Evolutionary conservation across 2,113 vertebrate genomes (phyloP).

Genomic region (Axis porcinus): DNA sequence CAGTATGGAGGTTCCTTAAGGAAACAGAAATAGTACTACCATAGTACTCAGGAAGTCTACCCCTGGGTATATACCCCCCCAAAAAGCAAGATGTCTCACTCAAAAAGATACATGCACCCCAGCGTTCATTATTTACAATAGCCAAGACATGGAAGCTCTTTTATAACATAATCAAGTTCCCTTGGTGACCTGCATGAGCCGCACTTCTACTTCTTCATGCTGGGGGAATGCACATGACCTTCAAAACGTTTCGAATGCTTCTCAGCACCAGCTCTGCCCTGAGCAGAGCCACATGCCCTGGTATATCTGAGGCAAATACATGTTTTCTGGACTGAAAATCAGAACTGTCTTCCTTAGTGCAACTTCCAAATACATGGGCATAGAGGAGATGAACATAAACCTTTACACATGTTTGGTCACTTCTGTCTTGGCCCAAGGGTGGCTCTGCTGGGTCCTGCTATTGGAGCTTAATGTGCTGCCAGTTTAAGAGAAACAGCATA

Average conservation of each 20-base stretch:
- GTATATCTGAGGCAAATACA: not conserved
- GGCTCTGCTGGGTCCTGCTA: not conserved
- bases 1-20: not conserved
- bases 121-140: not conserved
- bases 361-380: conserved; percentile 38
- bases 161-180: not conserved
- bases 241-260: not conserved
- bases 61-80: not conserved
- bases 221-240: not conserved
- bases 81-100: not conserved
- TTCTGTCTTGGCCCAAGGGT: conserved; percentile 53
- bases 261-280: not conserved
- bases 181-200: not conserved
- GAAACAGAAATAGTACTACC: not conserved
- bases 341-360: conserved; percentile 38
- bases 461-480: conserved; percentile 52
- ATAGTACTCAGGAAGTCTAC: not conserved
- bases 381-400: not conserved
- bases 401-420: conserved; percentile 29
- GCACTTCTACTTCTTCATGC: not conserved
- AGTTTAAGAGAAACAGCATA: conserved; percentile 54
- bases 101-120: not conserved
- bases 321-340: conserved; percentile 38
- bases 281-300: not conserved
- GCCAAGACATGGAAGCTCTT: not conserved